Percentiles rank a stretch among this genome's conserved stretches.
These are phyloP conservation scores for Scelioninae gen. 2 DNA, from an alignment of 2,888 invertebrate species.

Conservation along the genomic window DNA sequence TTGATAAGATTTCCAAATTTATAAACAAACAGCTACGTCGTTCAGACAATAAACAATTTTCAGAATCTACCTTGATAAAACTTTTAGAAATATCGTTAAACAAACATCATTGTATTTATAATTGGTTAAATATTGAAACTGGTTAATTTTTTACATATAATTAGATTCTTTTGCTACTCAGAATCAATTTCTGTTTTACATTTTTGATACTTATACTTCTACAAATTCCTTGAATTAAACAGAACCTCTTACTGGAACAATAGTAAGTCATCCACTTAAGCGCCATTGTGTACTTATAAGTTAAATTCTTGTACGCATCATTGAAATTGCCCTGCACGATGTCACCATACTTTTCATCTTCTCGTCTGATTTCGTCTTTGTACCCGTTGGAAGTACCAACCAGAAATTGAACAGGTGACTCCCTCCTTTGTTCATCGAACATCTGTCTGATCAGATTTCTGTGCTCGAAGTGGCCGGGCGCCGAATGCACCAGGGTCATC, in stretches of 20 bases:
- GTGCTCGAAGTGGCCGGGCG: background rate
- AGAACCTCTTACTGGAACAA: constrained; percentile 9
- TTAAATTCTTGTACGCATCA: constrained; percentile 1
- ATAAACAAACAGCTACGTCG: no score
- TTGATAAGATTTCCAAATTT: no score
- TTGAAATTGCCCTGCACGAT: constrained; percentile 10
- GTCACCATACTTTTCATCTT: background rate
- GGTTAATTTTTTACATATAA: no score
- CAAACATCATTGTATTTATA: no score
- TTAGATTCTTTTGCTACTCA: no score
- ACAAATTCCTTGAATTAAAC: no score
- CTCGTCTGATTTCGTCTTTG: background rate
- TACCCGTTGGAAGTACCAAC: background rate
- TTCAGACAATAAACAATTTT: no score
- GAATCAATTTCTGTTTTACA: no score
- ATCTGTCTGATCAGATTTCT: background rate
- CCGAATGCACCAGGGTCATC: background rate
- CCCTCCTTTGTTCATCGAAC: background rate
- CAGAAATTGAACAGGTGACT: background rate
- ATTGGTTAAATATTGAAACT: no score
- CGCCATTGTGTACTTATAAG: constrained; percentile 7
- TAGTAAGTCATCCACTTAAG: constrained; percentile 12
- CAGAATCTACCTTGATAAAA: no score
- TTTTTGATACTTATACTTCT: no score
- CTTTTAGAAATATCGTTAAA: no score